Conservation (phyloP, 2,888 invertebrate genomes). For the Lasioglossum leucozonium region DNA sequence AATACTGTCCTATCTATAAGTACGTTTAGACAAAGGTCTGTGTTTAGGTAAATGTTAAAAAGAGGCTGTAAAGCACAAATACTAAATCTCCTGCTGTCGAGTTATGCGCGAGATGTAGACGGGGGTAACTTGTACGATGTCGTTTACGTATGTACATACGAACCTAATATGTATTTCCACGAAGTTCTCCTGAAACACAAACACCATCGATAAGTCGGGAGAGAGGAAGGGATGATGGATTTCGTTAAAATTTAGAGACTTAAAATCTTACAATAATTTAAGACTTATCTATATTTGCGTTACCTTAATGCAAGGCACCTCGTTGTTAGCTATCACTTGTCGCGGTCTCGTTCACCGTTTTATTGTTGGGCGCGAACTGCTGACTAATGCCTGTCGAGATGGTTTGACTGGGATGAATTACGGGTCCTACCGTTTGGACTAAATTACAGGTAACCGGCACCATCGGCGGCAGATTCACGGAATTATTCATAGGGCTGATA, state of each 20-base stretch:
- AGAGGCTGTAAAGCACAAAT: constrained; percentile 72
- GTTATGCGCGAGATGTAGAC: constrained; percentile 64
- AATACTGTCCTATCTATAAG: constrained; percentile 84
- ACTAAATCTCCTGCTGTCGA: constrained; percentile 64
- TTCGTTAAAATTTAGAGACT: too few relatives aligned
- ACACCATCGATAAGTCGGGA: background rate
- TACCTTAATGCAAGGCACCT: constrained; percentile 69
- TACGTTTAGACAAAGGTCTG: constrained; percentile 77
- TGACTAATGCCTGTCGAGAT: constrained; percentile 75
- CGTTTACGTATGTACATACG: constrained; percentile 72
- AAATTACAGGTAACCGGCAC: constrained; percentile 81
- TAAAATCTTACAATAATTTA: too few relatives aligned
- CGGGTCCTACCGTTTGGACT: constrained; percentile 80
- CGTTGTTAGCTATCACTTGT: constrained; percentile 83
- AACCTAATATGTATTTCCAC: constrained; percentile 61
- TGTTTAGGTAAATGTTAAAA: constrained; percentile 68
- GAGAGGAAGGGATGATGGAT: too few relatives aligned
- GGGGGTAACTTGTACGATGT: constrained; percentile 74
- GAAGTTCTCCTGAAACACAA: constrained; percentile 60
- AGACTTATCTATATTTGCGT: too few relatives aligned
- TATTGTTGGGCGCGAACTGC: constrained; percentile 75
- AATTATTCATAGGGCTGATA: constrained; percentile 75
- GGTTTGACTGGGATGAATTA: constrained; percentile 80
- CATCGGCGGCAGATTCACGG: constrained; percentile 82
- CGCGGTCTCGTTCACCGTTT: constrained; percentile 75